Evolutionary conservation across 2,888 invertebrate genomes (phyloP).

Genomic region (Limenitis camilla): DNA sequence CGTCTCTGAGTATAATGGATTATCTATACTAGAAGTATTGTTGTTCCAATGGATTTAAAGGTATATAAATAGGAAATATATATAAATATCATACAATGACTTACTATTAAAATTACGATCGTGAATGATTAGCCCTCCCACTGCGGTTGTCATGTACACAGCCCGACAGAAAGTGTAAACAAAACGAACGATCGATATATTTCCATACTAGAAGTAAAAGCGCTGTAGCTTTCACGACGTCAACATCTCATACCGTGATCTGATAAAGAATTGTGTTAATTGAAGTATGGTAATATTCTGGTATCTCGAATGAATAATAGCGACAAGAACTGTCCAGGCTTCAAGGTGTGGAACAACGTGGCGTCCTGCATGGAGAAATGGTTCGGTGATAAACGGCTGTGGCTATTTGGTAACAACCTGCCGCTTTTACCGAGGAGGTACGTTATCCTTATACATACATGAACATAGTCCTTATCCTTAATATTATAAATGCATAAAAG

Average conservation of each 20-base stretch:
- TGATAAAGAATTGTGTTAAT: background rate
- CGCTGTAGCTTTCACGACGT: conserved; percentile 44
- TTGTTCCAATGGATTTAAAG: no score
- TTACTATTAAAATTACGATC: conserved; percentile 26
- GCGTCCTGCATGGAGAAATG: conserved; percentile 90
- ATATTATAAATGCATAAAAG: background rate
- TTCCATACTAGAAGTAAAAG: conserved; percentile 50
- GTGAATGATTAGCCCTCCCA: conserved; percentile 39
- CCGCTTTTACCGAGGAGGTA: conserved; percentile 89
- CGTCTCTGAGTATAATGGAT: no score
- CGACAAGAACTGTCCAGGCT: conserved; percentile 35
- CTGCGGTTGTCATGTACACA: conserved; percentile 72
- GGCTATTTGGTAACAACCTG: conserved; percentile 92
- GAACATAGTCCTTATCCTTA: background rate
- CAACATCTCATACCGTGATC: conserved; percentile 31
- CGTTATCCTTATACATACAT: conserved; percentile 25
- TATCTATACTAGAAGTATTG: no score
- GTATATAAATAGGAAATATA: no score
- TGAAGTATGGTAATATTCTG: conserved; percentile 27
- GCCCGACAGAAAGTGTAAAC: conserved; percentile 67
- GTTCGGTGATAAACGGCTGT: conserved; percentile 92
- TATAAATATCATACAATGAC: no score
- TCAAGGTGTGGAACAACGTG: conserved; percentile 67
- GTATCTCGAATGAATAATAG: conserved; percentile 52
- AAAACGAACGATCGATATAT: conserved; percentile 65